Evolutionary conservation across 2,797 vertebrate genomes (phyloP), one percentile per base, ranked within the genome.

Genomic region (Acridotheres tristis): DNA sequence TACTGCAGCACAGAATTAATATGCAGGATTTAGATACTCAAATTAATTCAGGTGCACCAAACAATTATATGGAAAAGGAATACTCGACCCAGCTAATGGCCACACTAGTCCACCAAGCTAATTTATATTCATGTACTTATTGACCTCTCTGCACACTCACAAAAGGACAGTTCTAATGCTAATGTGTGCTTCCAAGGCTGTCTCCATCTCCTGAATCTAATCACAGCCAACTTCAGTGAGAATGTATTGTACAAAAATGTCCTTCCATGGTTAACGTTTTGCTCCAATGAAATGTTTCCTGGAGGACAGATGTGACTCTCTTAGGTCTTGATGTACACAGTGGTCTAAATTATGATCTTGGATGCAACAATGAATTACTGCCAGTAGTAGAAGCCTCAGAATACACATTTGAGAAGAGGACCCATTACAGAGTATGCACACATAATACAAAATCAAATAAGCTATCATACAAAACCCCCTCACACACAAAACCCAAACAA

Each of bases 11-110:
- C 69, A 85, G 88, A 96, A 96, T 97, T 98, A 96, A 96, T 97
- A 97, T 93, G 86, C 93, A 71, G 92, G 93, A 96, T 97, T 97
- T 96, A 97, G 97, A 95, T 92, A 92, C 93, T 95, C 83, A 96
- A 93, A 97, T 97, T 97, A 98, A 98, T 97, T 98, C 97, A 97
- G 97, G 95, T 97, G 89, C 93, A 96, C 93, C 88, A 96, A 97
- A 97, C 96, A 97, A 97, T 97, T 97, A 96, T 38, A 96, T 30
- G 79, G 94, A 98, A 97, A 96, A 96, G 72, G 81, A 96, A 93
- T 91, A 97, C 96, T 97, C 58, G 11, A 97, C 95, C 95, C 67
- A 95, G 81, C 93, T 97, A 97, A 97, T 90, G 96, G 78, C 78
- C 93, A 95, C 58, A 77, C 63, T 91, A 95, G 96, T 93, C 92